Evolutionary conservation across 1,140 invertebrate genomes (phyloP).

Genomic region (Lasaia peninsularis): DNA sequence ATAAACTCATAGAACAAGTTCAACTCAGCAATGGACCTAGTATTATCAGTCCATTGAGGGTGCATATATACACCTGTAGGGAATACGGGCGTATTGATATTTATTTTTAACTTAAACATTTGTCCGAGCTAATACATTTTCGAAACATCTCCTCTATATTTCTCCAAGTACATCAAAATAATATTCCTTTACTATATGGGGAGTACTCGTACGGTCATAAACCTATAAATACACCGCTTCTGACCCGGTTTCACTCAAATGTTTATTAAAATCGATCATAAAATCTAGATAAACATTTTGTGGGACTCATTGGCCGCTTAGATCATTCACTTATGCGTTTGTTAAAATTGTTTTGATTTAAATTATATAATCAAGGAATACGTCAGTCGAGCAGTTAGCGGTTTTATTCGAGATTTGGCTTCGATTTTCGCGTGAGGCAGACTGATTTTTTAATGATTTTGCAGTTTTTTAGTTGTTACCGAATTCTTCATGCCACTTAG

Average conservation of each 20-base stretch:
- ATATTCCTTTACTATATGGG: constrained; percentile 21
- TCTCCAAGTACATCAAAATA: constrained; percentile 9
- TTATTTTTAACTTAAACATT: too few relatives aligned
- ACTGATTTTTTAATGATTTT: too few relatives aligned
- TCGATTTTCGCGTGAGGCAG: too few relatives aligned
- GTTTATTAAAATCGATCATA: constrained; percentile 19
- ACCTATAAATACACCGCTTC: constrained; percentile 21
- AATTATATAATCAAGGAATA: not conserved
- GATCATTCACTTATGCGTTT: not conserved
- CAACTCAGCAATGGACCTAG: too few relatives aligned
- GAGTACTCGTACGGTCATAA: constrained; percentile 13
- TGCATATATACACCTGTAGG: too few relatives aligned
- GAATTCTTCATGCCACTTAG: too few relatives aligned
- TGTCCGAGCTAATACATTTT: not conserved
- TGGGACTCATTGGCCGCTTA: constrained; percentile 9
- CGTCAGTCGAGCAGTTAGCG: too few relatives aligned
- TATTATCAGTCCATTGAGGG: too few relatives aligned
- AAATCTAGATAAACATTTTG: constrained; percentile 14
- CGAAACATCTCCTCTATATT: not conserved
- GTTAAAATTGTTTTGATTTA: not conserved
- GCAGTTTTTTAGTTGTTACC: too few relatives aligned
- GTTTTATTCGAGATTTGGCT: too few relatives aligned
- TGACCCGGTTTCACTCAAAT: constrained; percentile 20
- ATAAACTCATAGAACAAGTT: too few relatives aligned
- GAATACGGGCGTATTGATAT: too few relatives aligned